These are phyloP conservation scores for Typhlichthys subterraneus DNA, from an alignment of 2,797 vertebrate genomes.

Conservation along the genomic window DNA sequence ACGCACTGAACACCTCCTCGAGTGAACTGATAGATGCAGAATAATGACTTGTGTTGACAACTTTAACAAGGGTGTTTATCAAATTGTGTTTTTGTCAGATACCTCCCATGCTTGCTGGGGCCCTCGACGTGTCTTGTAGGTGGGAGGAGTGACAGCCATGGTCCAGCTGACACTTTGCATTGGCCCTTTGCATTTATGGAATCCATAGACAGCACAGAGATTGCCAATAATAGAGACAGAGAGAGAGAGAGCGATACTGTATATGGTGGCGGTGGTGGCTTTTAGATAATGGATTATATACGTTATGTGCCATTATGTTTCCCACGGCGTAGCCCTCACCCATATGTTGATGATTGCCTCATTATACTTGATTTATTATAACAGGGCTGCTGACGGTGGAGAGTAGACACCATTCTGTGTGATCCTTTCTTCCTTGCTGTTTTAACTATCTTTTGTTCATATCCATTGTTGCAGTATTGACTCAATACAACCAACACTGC, in stretches of 20 bases:
- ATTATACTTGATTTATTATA: conserved; percentile 71
- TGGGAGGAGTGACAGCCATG: conserved; percentile 24
- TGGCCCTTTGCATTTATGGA: conserved; percentile 44
- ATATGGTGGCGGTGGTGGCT: conserved; percentile 50
- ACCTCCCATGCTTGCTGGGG: conserved; percentile 18
- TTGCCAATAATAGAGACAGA: conserved; percentile 44
- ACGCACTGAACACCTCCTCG: not conserved
- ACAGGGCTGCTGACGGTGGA: conserved; percentile 44
- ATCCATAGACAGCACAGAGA: conserved; percentile 46
- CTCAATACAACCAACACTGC: not conserved
- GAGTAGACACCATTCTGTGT: conserved; percentile 12
- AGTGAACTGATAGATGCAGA: conserved; percentile 8
- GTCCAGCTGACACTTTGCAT: conserved; percentile 25
- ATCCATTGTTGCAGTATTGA: not conserved
- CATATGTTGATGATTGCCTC: conserved; percentile 71
- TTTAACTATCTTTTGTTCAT: not conserved
- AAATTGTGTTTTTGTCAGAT: conserved; percentile 27
- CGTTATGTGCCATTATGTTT: conserved; percentile 61
- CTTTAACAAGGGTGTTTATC: conserved; percentile 19
- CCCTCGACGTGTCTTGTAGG: conserved; percentile 14
- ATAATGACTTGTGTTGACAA: conserved; percentile 17
- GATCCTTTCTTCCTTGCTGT: conserved; percentile 10
- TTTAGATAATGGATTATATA: conserved; percentile 57
- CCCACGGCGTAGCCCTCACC: conserved; percentile 47
- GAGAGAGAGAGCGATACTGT: conserved; percentile 11